Evolutionary conservation across 2,888 invertebrate genomes (phyloP).

Genomic region (Tenthredo notha): DNA sequence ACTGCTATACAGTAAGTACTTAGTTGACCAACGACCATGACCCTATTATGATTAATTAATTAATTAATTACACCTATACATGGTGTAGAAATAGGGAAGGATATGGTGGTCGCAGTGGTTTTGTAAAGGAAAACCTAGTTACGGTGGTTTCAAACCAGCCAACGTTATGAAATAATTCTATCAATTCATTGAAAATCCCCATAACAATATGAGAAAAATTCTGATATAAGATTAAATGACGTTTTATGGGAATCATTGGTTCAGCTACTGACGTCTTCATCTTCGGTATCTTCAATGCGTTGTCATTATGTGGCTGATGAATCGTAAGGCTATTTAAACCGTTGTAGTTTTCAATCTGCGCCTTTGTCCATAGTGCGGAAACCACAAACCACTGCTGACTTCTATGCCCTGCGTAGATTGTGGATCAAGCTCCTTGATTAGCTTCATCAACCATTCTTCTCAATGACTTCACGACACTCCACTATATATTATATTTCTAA

Average conservation of each 20-base stretch:
- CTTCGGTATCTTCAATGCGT: neutral
- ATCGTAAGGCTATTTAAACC: neutral
- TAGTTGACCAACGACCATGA: conserved; percentile 3
- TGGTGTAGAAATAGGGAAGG: neutral
- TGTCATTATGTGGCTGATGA: neutral
- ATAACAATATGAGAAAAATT: neutral
- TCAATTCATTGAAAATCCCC: neutral
- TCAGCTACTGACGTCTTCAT: neutral
- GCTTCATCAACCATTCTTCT: neutral
- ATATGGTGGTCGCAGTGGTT: conserved; percentile 13
- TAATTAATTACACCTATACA: neutral
- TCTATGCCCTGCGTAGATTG: neutral
- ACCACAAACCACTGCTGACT: neutral
- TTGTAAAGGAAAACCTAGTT: neutral
- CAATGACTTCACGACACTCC: neutral
- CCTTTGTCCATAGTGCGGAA: neutral
- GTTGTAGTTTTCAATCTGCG: neutral
- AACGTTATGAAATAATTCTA: neutral
- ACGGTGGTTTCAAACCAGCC: neutral
- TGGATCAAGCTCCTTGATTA: neutral
- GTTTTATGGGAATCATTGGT: neutral
- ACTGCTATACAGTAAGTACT: neutral
- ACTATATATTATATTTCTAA: neutral
- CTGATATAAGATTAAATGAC: no score
- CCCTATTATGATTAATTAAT: neutral